A percentile compares a stretch with the other conserved stretches of the same genome.
These are phyloP conservation scores for Dromiciops gliroides DNA, from an alignment of 2,113 vertebrate species.

Conservation along the genomic window DNA sequence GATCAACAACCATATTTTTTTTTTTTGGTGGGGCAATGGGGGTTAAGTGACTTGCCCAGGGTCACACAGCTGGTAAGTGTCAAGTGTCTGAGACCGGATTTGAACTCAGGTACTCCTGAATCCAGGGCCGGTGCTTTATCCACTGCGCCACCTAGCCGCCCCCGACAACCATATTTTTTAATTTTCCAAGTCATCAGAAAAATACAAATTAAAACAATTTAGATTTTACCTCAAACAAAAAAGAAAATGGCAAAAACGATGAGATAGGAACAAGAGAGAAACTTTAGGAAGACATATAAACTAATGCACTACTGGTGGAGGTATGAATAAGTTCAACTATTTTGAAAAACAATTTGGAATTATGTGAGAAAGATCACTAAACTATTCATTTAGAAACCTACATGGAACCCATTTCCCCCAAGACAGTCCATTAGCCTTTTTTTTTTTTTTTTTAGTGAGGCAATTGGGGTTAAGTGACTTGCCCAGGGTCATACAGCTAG, in stretches of 20 bases:
- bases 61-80: too few relatives aligned
- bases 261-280: background rate
- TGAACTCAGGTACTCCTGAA: too few relatives aligned
- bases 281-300: background rate
- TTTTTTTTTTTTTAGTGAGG: too few relatives aligned
- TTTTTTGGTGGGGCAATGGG: too few relatives aligned
- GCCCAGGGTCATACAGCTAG: too few relatives aligned
- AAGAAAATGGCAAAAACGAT: background rate
- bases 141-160: too few relatives aligned
- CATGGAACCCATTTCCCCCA: background rate
- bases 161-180: background rate
- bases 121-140: too few relatives aligned
- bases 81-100: too few relatives aligned
- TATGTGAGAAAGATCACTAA: background rate
- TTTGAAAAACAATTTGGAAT: background rate
- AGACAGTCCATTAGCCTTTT: too few relatives aligned
- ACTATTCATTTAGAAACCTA: background rate
- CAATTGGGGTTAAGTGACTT: too few relatives aligned
- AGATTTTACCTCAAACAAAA: background rate
- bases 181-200: background rate
- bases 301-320: background rate
- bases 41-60: too few relatives aligned
- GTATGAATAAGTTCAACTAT: background rate
- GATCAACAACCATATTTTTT: background rate
- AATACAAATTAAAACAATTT: background rate